Base-by-base conservation (phyloP, 2,113 vertebrate species). In the Phalacrocorax pelagicus region DNA sequence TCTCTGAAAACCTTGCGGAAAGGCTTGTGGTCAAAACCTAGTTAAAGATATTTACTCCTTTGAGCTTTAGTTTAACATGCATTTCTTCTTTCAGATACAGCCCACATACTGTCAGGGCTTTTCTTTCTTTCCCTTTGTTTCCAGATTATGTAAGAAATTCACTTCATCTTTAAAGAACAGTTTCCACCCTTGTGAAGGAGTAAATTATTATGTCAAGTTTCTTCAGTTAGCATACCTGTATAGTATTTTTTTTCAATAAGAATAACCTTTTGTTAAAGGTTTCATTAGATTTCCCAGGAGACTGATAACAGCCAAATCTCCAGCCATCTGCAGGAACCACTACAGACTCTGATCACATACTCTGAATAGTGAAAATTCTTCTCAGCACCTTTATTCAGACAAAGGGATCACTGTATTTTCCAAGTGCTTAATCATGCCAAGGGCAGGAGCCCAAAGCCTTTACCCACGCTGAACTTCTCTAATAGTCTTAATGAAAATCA, bases 161-260 rank as follows among this genome's bases (percentile, higher is more conserved):
- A 86, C 61, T 94, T 92, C 49, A 84, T 81, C 86, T 90, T 80
- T 91, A 84, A 93, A 94, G 93, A 93, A 94, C 9, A 93, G 75
- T 70, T 92, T 96, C 77, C 91, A 49, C 62, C 57, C 47, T 79
- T 86, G 40, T 88, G 89, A 96, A 96, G 81, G 79, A 97, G 47
- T 90, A 96, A 96, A 93, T 96, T 95, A 94, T 85, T 82, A 95
- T 92, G 89, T 95, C 87, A 95, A 85, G 58, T 92, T 96, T 90
- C 71, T 61, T 91, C 80, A 71, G 61, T 89, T 93, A 92, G 49
- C 89, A 80, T 94, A 95, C 72, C 78, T 66, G 67, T 88, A 82
- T 22, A 94, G 80, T 71, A 74, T 89, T 52, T 46, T 88, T 88
- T 73, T 54, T 74, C 57, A 93, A 91, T 61, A 93, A 92, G 88